phyloP scores from a whole-genome alignment of 2,113 vertebrate genomes.

The Zosterops lateralis region DNA sequence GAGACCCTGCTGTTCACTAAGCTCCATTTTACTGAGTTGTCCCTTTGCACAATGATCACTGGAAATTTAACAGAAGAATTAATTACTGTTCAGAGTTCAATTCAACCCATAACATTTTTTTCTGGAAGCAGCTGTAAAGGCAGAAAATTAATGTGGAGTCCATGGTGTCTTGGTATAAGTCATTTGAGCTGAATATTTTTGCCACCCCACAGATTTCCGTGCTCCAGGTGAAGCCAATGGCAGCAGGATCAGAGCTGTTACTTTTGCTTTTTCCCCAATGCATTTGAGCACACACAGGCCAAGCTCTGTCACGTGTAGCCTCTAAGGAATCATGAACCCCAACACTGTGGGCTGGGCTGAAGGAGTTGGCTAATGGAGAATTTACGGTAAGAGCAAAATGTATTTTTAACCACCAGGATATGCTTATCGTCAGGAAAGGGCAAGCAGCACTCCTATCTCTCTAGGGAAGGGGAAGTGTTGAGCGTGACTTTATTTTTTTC shows the following conservation, averaged over 20 bases:
- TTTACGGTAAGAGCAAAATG: constrained; percentile 53
- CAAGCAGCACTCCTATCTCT: constrained; percentile 53
- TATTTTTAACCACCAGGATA: constrained; percentile 71
- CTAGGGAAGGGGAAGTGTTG: constrained; percentile 58
- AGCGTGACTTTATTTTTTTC: constrained; percentile 47
- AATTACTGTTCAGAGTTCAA: not conserved
- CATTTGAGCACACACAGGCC: rapidly evolving
- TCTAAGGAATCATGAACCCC: not conserved
- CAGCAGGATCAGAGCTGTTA: not conserved
- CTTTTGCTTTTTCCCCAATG: not conserved
- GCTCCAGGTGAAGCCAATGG: not conserved
- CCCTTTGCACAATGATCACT: not conserved
- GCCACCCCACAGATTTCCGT: not conserved
- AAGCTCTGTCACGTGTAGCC: not conserved
- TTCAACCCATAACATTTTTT: not conserved
- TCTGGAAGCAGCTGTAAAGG: not conserved
- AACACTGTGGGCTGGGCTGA: not conserved
- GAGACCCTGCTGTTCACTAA: rapidly evolving
- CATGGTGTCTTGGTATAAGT: not conserved
- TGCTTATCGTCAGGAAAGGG: constrained; percentile 70
- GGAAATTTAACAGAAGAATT: not conserved
- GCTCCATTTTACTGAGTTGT: not conserved
- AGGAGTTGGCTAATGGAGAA: constrained; percentile 19
- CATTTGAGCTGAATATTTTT: not conserved
- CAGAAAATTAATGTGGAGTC: not conserved